Base-by-base conservation (phyloP, 2,888 invertebrate species). In the Odontocolon sp. region DNA sequence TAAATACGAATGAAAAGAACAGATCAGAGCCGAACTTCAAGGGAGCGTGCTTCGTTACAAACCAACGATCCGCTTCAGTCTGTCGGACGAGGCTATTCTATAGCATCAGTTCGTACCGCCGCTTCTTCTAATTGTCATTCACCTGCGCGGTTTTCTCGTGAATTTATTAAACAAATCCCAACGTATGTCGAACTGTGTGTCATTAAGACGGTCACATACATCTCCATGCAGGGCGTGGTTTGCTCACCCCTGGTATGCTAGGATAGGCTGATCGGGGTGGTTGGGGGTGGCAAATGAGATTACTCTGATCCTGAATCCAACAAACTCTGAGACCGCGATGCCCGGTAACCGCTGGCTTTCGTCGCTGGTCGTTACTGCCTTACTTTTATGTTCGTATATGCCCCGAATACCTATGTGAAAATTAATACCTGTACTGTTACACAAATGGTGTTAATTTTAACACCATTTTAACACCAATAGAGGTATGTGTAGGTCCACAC, bases 261-360 rank as follows among this genome's bases (percentile, higher is more conserved):
- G 89, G 89, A 90, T 90, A 90, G 89, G 89, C 86, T 88, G 88
- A 89, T 90, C 87, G 81, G 77, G 77, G 64, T 63, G 61, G 33
- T 47, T 33, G 84, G 85, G 84, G 85, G 80, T 85, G 84, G 83
- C 88, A 90, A 90, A 90, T 87, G 88, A 90, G 90, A 90, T 90
- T 90, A 90, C 85, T 87, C 84, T 89, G 89, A 90, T 90, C 89
- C 90, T 86, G 89, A 90, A 89, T 89, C 89, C 90, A 87, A 89
- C 88, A 89, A 90, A 90, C 89, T 87, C 85, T 86, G 80, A 56
- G 70, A 66, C 68, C 67, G 84, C 83, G 89, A 89, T 88, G 85
- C 88, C 89, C 84, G 87, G 87, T 88, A 89, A 90, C 88, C 89
- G 89, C 88, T 77, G 63, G 77, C 75, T 75, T 56, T 69, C 33